Base-by-base conservation (phyloP, 2,888 invertebrate genomes). In the Aethes cnicana region DNA sequence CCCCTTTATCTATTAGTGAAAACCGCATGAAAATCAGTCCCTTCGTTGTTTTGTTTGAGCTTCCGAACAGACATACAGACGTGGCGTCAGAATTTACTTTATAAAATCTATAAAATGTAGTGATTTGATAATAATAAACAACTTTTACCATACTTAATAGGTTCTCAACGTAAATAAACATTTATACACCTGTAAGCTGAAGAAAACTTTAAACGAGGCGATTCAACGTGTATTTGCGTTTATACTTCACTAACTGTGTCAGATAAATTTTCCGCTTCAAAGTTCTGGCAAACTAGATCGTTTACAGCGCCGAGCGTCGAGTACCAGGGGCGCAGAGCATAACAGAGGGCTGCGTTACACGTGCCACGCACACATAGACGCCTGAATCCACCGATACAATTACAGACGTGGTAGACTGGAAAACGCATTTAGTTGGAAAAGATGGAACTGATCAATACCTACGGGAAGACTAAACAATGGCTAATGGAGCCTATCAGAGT, bases 391-490 rank as follows among this genome's bases (percentile, higher is more conserved):
- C 48, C 61, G 56, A 52, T 62, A 64, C 66, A 66, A 63, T 70
- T 75, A 80, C 74, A 82, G 66, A 71, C 71, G 74, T 77, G 75
- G 68, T 63, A 77, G 78, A 80, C 77, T 77, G 78, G 81, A 77
- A 83, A 82, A 81, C 68, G 74, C 74, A 71, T 78, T 80, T 78
- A 72, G 64, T 67, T 69, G 77, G 77, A 77, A 84, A 81, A 82
- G 72, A 77, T 77, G 68, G 67, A 66, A 73, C 63, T 72, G 71
- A 74, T 81, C 77, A 68, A 80, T 81, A 73, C 57, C 55, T 63
- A n/a, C n/a, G n/a, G n/a, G 66, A 61, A 36, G 37, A 20, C 25
- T 32, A 44, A 30, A 52, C 37, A 32, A 52, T 52, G 39, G 37
- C 32, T 37, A 17, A 11, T 30, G 28, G 23, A n/a, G 23, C 23